These are phyloP conservation scores for Lagocephalus sceleratus DNA, from an alignment of 2,797 vertebrate genomes.

Conservation along the genomic window DNA sequence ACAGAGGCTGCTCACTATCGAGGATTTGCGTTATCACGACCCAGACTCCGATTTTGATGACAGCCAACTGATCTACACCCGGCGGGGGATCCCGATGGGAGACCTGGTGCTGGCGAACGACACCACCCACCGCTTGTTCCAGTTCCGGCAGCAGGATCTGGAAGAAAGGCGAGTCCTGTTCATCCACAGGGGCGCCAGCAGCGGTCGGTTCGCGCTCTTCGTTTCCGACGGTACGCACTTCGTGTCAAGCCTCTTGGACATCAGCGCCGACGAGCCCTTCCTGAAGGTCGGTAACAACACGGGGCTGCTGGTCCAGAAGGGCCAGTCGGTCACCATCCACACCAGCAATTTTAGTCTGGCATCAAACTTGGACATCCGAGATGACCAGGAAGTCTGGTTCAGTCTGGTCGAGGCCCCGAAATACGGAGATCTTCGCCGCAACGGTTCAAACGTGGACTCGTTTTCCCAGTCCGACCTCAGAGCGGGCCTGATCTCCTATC, in stretches of 20 bases:
- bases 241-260: slow-evolving; percentile 82
- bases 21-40: slow-evolving; percentile 85
- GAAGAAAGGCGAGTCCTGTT: slow-evolving; percentile 82
- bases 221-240: slow-evolving; percentile 89
- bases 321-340: slow-evolving; percentile 71
- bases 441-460: slow-evolving; percentile 48
- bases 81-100: slow-evolving; percentile 85
- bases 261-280: slow-evolving; percentile 84
- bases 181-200: slow-evolving; percentile 78
- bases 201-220: slow-evolving; percentile 86
- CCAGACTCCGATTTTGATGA: slow-evolving; percentile 87
- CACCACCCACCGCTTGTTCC: slow-evolving; percentile 81
- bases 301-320: slow-evolving; percentile 84
- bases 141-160: slow-evolving; percentile 85
- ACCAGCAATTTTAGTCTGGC: slow-evolving; percentile 79
- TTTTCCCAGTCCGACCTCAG: slow-evolving; percentile 84
- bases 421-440: slow-evolving; percentile 75
- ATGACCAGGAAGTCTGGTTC: slow-evolving; percentile 75
- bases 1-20: slow-evolving; percentile 80
- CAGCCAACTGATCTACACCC: slow-evolving; percentile 81
- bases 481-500: slow-evolving; percentile 74
- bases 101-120: slow-evolving; percentile 85
- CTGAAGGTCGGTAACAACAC: slow-evolving; percentile 81
- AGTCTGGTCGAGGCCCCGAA: slow-evolving; percentile 72
- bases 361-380: slow-evolving; percentile 87